Evolutionary conservation across 2,113 vertebrate species (phyloP).

Genomic region (Tachycineta bicolor): DNA sequence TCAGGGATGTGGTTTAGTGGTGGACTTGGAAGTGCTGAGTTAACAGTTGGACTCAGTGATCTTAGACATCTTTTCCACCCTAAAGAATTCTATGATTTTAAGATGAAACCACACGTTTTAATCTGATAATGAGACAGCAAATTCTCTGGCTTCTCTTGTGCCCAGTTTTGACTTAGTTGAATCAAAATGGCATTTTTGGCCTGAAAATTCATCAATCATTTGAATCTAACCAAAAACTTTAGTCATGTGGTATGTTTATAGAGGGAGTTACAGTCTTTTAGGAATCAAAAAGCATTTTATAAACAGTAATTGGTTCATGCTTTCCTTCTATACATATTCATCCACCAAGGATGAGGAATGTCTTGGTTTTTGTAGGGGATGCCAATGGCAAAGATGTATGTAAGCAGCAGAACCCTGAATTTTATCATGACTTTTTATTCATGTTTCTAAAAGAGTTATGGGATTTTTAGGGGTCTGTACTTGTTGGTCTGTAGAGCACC

Average conservation of each 20-base stretch:
- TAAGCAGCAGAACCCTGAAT: fast-evolving
- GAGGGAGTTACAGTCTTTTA: not conserved
- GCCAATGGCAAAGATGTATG: not conserved
- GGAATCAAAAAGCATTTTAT: not conserved
- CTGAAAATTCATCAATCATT: not conserved
- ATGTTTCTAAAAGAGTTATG: not conserved
- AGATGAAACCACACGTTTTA: not conserved
- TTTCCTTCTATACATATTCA: not conserved
- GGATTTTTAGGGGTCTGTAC: not conserved
- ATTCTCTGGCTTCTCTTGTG: not conserved
- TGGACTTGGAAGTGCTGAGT: not conserved
- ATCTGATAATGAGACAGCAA: constrained; percentile 1
- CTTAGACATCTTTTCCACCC: not conserved
- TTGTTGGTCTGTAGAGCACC: not conserved
- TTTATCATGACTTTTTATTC: not conserved
- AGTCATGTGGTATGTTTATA: not conserved
- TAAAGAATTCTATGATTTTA: not conserved
- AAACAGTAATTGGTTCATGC: not conserved
- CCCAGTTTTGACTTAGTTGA: not conserved
- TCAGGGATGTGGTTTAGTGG: not conserved
- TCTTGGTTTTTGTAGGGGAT: not conserved
- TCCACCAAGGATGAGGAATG: not conserved
- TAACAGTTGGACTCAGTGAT: not conserved
- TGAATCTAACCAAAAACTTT: not conserved
- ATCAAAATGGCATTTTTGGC: not conserved